Percentiles rank a stretch among this genome's conserved stretches.
Evolutionary conservation across 2,113 vertebrate genomes (phyloP).

Genomic region (Pseudopodoces humilis): DNA sequence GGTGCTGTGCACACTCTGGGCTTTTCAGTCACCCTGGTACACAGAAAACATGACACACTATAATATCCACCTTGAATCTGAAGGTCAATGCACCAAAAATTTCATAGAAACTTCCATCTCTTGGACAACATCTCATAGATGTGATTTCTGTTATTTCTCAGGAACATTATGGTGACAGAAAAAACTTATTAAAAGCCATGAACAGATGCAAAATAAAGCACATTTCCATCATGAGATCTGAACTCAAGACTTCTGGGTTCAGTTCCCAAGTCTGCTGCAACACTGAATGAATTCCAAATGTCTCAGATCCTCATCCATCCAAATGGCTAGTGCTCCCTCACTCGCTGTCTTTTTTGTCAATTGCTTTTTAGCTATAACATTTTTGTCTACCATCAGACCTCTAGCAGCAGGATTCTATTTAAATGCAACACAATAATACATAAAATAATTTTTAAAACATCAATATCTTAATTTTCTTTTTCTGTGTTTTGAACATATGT

Average conservation of each 20-base stretch:
- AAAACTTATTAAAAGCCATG: background rate
- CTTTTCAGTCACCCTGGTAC: background rate
- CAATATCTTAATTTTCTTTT: background rate
- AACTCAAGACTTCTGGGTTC: conserved; percentile 8
- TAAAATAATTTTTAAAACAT: background rate
- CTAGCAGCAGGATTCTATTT: background rate
- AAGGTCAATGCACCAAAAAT: background rate
- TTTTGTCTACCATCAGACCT: background rate
- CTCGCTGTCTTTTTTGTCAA: background rate
- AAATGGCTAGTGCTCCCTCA: background rate
- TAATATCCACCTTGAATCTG: background rate
- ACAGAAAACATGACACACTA: background rate
- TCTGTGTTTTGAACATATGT: background rate
- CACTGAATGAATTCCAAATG: background rate
- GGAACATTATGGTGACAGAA: background rate
- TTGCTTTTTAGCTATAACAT: background rate
- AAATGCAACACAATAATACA: background rate
- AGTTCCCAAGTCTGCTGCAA: background rate
- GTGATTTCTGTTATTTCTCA: background rate
- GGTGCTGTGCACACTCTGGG: too few relatives aligned
- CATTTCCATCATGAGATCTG: background rate
- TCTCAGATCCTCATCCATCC: background rate
- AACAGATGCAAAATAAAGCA: background rate
- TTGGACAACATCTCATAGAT: background rate
- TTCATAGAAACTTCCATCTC: background rate